Evolutionary conservation across 2,113 vertebrate species (phyloP).

Genomic region (Anolis sagrei): DNA sequence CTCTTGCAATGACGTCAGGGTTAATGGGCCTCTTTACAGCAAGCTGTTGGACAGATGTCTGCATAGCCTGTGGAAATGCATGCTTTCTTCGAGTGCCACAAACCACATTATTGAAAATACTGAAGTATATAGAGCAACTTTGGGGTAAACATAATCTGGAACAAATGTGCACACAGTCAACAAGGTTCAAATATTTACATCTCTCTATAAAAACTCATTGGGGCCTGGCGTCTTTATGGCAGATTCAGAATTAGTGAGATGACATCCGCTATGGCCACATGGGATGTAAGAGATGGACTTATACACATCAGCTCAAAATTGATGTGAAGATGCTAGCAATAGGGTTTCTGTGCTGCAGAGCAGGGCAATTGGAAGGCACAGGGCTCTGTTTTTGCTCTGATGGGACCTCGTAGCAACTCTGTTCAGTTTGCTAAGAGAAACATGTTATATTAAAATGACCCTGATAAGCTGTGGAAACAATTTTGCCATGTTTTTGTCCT

Average conservation of each 20-base stretch:
- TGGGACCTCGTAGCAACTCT: too few species aligned
- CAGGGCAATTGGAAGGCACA: too few species aligned
- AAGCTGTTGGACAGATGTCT: slow-evolving; percentile 29
- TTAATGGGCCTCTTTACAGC: slow-evolving; percentile 7
- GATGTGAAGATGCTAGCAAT: too few species aligned
- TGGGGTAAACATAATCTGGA: slow-evolving; percentile 32
- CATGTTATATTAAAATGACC: too few species aligned
- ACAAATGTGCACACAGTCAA: slow-evolving; percentile 19
- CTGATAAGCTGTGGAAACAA: too few species aligned
- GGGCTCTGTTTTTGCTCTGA: too few species aligned
- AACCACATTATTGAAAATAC: slow-evolving; percentile 32
- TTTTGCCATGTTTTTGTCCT: too few species aligned
- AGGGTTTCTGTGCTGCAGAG: too few species aligned
- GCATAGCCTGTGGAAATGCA: slow-evolving; percentile 34
- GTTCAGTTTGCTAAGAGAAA: too few species aligned
- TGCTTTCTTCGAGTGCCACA: slow-evolving; percentile 11
- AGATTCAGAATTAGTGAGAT: slow-evolving; percentile 19
- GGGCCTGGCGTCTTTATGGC: slow-evolving; percentile 9
- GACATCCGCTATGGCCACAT: slow-evolving; percentile 36
- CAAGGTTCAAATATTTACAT: slow-evolving; percentile 52
- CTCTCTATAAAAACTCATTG: slow-evolving; percentile 28
- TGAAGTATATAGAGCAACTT: slow-evolving; percentile 31
- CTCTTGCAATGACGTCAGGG: slow-evolving; percentile 19
- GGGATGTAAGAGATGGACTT: background rate
- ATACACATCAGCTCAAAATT: too few species aligned